Conservation (phyloP, 2,888 invertebrate genomes). For the Pterostichus niger region DNA sequence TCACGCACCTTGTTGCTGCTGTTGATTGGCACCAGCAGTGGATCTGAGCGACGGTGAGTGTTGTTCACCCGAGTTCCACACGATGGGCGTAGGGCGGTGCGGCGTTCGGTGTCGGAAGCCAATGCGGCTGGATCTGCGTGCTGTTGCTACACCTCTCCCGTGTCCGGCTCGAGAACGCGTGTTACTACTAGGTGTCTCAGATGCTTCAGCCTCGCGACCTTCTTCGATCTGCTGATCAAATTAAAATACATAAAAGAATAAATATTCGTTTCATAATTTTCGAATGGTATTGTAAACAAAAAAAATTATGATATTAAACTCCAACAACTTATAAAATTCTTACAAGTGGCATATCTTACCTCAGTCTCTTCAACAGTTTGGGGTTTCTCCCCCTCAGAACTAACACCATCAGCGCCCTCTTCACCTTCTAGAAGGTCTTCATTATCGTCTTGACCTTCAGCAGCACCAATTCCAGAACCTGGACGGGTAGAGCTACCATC, state of each 20-base stretch:
- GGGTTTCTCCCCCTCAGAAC: conserved; percentile 83
- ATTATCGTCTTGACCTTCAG: conserved; percentile 69
- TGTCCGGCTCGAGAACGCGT: conserved; percentile 76
- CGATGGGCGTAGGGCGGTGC: conserved; percentile 82
- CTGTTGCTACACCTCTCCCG: conserved; percentile 68
- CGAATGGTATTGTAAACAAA: too few species aligned
- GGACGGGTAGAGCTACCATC: conserved; percentile 69
- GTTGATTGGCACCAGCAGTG: conserved; percentile 68
- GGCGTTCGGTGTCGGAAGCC: conserved; percentile 72
- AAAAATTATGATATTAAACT: too few species aligned
- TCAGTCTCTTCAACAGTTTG: conserved; percentile 77
- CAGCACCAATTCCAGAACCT: conserved; percentile 1
- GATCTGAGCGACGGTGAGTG: conserved; percentile 62
- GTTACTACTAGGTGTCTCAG: conserved; percentile 81
- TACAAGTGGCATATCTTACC: conserved; percentile 68
- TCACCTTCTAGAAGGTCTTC: conserved; percentile 75
- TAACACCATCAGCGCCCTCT: conserved; percentile 78
- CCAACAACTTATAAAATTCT: too few species aligned
- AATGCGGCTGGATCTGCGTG: conserved; percentile 71
- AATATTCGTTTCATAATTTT: not conserved
- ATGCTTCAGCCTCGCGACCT: conserved; percentile 90
- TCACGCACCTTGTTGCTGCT: conserved; percentile 68
- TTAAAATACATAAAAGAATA: not conserved
- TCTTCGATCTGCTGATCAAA: conserved; percentile 80
- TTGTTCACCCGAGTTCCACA: conserved; percentile 79